phyloP scores from a whole-genome alignment of 2,888 invertebrate genomes.

The Thymelicus lineola region DNA sequence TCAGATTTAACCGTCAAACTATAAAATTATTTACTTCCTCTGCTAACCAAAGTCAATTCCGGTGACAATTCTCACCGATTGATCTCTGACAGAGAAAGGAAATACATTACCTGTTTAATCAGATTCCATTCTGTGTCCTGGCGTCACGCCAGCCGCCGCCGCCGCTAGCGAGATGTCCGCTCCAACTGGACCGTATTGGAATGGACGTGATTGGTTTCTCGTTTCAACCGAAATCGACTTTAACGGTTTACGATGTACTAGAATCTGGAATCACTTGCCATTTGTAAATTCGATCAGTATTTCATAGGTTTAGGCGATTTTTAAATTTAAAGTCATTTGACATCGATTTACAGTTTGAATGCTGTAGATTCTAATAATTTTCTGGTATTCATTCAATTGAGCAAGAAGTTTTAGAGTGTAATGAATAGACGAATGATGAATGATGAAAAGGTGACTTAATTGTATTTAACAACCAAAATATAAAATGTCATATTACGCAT shows the following conservation, averaged over 20 bases:
- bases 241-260: slow-evolving; percentile 6
- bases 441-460: no score
- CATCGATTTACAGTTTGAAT: no score
- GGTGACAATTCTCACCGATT: neutral
- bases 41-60: neutral
- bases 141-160: slow-evolving; percentile 18
- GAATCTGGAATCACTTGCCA: slow-evolving; percentile 1
- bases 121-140: slow-evolving; percentile 24
- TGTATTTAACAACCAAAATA: no score
- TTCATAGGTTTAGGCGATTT: neutral
- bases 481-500: no score
- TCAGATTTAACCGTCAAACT: no score
- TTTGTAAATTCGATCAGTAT: neutral
- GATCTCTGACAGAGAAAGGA: slow-evolving; percentile 4
- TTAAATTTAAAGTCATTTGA: neutral
- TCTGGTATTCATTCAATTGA: no score
- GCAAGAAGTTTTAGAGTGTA: no score
- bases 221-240: slow-evolving; percentile 13
- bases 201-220: slow-evolving; percentile 31
- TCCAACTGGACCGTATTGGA: slow-evolving; percentile 18
- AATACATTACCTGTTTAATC: slow-evolving; percentile 18
- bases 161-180: slow-evolving; percentile 1
- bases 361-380: no score
- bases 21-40: neutral
- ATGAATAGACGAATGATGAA: no score